These are phyloP conservation scores for Argopecten irradians DNA, from an alignment of 1,140 invertebrate genomes.

Conservation along the genomic window DNA sequence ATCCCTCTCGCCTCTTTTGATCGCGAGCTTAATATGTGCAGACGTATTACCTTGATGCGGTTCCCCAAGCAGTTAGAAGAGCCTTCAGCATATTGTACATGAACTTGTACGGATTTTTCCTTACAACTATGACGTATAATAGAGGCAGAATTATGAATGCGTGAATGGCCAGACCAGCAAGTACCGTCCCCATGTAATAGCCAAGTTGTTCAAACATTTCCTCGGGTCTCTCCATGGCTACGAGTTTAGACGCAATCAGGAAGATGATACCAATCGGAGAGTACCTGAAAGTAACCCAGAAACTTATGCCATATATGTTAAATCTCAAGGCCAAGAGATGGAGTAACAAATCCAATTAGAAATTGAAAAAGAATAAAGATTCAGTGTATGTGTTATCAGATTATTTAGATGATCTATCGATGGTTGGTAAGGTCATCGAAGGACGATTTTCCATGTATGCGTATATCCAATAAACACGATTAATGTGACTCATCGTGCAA, in stretches of 20 bases:
- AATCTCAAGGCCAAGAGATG: too few relatives aligned
- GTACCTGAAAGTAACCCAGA: slow-evolving; percentile 82
- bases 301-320: too few relatives aligned
- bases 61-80: slow-evolving; percentile 74
- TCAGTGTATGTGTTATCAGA: too few relatives aligned
- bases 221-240: slow-evolving; percentile 86
- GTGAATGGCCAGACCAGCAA: slow-evolving; percentile 72
- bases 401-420: too few relatives aligned
- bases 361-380: too few relatives aligned
- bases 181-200: slow-evolving; percentile 73
- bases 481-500: too few relatives aligned
- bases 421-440: too few relatives aligned
- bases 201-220: slow-evolving; percentile 67
- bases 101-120: slow-evolving; percentile 73
- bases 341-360: too few relatives aligned
- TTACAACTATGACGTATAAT: slow-evolving; percentile 69
- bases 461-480: too few relatives aligned
- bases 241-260: slow-evolving; percentile 90
- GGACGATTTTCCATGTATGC: too few relatives aligned
- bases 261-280: slow-evolving; percentile 95
- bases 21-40: background rate
- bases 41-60: slow-evolving; percentile 72
- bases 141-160: slow-evolving; percentile 73
- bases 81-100: slow-evolving; percentile 70
- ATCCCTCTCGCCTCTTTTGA: background rate